phyloP scores from a whole-genome alignment of 2,888 invertebrate species.

The Aethes cnicana region DNA sequence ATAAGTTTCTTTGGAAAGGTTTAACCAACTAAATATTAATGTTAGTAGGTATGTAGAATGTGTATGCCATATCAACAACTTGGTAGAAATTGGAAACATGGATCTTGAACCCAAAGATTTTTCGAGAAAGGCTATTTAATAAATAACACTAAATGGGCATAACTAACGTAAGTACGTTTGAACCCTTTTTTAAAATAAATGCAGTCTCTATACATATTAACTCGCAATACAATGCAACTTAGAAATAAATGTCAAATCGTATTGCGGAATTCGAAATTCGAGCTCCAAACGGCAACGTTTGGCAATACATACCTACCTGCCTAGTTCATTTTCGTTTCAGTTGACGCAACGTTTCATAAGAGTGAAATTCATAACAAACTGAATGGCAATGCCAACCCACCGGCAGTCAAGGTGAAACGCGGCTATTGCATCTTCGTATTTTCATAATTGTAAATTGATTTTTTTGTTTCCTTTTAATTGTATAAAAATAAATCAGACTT shows the following conservation, averaged over 20 bases:
- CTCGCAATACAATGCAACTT: slow-evolving; percentile 16
- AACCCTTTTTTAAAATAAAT: background rate
- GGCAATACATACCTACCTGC: slow-evolving; percentile 42
- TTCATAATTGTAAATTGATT: background rate
- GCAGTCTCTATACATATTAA: slow-evolving; percentile 6
- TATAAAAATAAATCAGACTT: slow-evolving; percentile 10
- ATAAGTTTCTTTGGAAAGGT: no score
- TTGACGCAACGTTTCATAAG: slow-evolving; percentile 44
- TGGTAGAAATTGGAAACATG: no score
- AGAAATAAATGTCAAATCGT: slow-evolving; percentile 30
- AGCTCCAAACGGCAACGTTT: slow-evolving; percentile 34
- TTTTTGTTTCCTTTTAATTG: background rate
- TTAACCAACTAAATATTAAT: no score
- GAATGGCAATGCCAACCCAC: slow-evolving; percentile 31
- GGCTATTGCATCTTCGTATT: slow-evolving; percentile 25
- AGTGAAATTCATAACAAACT: slow-evolving; percentile 40
- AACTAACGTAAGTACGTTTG: background rate
- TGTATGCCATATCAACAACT: no score
- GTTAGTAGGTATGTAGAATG: no score
- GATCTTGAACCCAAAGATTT: no score
- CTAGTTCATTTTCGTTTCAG: slow-evolving; percentile 36
- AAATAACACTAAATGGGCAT: no score
- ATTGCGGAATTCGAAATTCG: slow-evolving; percentile 34
- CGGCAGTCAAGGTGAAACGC: slow-evolving; percentile 34
- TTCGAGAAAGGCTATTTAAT: no score